Percentiles rank a stretch among this genome's conserved stretches.
Conservation (phyloP, 2,797 vertebrate genomes). For the Hafferia zeledoni region DNA sequence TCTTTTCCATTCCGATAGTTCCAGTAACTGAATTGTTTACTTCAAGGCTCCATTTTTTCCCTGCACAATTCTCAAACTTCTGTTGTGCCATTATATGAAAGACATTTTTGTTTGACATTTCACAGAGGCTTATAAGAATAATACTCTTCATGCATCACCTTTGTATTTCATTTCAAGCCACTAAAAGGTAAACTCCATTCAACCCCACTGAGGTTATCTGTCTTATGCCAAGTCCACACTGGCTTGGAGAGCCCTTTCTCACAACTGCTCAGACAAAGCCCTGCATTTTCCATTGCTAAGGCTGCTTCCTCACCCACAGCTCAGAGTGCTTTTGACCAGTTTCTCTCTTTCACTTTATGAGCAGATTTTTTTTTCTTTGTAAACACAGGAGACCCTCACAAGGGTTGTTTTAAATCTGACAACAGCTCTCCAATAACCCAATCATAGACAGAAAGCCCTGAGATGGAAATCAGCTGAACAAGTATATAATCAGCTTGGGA, state of each 20-base stretch:
- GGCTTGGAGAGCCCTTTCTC: not conserved
- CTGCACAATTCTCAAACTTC: not conserved
- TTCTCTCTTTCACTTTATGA: not conserved
- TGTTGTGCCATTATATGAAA: not conserved
- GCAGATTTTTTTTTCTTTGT: not conserved
- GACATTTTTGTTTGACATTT: conserved; percentile 16
- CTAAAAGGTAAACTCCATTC: conserved; percentile 20
- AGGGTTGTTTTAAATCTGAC: not conserved
- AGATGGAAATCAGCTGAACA: conserved; percentile 2
- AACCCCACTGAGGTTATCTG: not conserved
- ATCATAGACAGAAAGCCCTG: not conserved
- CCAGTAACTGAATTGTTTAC: not conserved
- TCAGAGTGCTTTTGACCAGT: not conserved
- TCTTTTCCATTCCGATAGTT: not conserved
- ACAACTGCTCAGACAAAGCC: not conserved
- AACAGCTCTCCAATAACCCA: not conserved
- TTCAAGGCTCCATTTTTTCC: not conserved
- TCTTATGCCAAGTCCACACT: not conserved
- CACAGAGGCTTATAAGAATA: conserved; percentile 4
- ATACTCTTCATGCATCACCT: conserved; percentile 26
- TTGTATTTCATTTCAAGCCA: conserved; percentile 17
- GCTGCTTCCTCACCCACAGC: not conserved
- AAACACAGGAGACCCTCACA: not conserved
- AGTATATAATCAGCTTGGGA: not conserved
- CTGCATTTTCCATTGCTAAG: not conserved